Percentiles rank a stretch among this genome's conserved stretches.
phyloP scores from a whole-genome alignment of 2,113 vertebrate species.

The Xyliphius kryptos region DNA sequence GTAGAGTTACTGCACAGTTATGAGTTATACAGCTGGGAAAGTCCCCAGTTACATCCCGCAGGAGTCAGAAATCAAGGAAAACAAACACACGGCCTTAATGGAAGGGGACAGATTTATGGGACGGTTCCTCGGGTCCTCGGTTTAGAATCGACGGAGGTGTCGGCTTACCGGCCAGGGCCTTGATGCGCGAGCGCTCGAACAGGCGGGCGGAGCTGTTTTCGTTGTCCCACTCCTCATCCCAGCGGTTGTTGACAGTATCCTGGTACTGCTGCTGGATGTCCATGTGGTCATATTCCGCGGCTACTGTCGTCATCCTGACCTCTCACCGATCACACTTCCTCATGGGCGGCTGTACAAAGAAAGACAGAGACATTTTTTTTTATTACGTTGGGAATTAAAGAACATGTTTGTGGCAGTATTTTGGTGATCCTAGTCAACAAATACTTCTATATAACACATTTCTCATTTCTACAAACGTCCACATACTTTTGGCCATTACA shows the following conservation, averaged over 20 bases:
- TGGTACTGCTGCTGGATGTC: constrained; percentile 94
- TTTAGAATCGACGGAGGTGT: not conserved
- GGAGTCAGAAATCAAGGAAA: too few relatives aligned
- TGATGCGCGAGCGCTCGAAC: constrained; percentile 92
- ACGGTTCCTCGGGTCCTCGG: not conserved
- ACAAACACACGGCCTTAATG: not conserved
- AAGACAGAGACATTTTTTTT: not conserved
- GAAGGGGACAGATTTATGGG: too few relatives aligned
- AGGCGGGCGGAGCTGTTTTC: constrained; percentile 94
- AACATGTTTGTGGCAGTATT: not conserved
- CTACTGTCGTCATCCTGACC: constrained; percentile 87
- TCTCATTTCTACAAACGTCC: too few relatives aligned
- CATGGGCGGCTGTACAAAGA: constrained; percentile 64
- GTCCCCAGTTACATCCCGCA: too few relatives aligned
- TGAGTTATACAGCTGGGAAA: too few relatives aligned
- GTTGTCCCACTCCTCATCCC: constrained; percentile 94
- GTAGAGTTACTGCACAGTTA: too few relatives aligned
- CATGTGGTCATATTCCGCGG: constrained; percentile 86
- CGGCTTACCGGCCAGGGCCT: constrained; percentile 83
- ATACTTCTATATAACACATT: too few relatives aligned
- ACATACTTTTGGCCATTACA: too few relatives aligned
- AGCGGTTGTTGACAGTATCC: constrained; percentile 90
- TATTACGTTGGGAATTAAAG: not conserved
- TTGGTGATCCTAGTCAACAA: not conserved
- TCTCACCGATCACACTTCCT: constrained; percentile 58